These are phyloP conservation scores for Ophion obscuratus DNA, from an alignment of 2,888 invertebrate species.

Conservation along the genomic window DNA sequence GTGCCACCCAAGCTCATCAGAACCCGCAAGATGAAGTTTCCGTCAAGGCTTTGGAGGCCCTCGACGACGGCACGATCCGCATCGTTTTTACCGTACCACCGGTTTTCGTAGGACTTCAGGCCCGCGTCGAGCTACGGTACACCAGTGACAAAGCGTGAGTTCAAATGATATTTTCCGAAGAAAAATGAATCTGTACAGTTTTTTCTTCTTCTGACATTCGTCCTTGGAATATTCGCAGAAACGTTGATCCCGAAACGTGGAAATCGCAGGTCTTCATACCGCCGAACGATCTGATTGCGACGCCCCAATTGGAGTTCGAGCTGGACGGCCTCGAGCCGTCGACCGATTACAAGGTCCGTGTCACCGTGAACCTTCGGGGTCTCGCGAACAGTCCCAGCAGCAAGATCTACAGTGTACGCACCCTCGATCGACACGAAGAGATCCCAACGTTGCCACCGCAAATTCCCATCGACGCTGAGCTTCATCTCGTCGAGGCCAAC, in stretches of 20 bases:
- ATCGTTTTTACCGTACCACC: slow-evolving; percentile 93
- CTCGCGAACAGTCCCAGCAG: slow-evolving; percentile 92
- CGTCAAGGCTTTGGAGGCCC: slow-evolving; percentile 88
- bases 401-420: slow-evolving; percentile 90
- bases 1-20: slow-evolving; percentile 62
- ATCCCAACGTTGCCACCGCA: slow-evolving; percentile 86
- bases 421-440: slow-evolving; percentile 85
- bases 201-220: neutral
- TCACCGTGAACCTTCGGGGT: slow-evolving; percentile 91
- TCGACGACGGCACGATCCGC: slow-evolving; percentile 92
- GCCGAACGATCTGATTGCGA: slow-evolving; percentile 93
- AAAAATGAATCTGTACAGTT: neutral
- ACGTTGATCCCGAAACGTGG: slow-evolving; percentile 91
- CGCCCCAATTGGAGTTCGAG: slow-evolving; percentile 94
- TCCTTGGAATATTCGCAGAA: slow-evolving; percentile 70
- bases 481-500: slow-evolving; percentile 90
- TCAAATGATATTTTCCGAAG: neutral
- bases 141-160: slow-evolving; percentile 90
- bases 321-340: slow-evolving; percentile 91
- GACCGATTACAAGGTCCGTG: slow-evolving; percentile 93
- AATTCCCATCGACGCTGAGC: slow-evolving; percentile 89
- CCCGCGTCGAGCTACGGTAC: slow-evolving; percentile 94
- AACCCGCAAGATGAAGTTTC: slow-evolving; percentile 84
- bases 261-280: slow-evolving; percentile 94
- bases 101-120: slow-evolving; percentile 93